Percentiles rank a stretch among this genome's conserved stretches.
These are phyloP conservation scores for Drosophila longiperda DNA, from an alignment of 2,888 invertebrate genomes.

Conservation along the genomic window DNA sequence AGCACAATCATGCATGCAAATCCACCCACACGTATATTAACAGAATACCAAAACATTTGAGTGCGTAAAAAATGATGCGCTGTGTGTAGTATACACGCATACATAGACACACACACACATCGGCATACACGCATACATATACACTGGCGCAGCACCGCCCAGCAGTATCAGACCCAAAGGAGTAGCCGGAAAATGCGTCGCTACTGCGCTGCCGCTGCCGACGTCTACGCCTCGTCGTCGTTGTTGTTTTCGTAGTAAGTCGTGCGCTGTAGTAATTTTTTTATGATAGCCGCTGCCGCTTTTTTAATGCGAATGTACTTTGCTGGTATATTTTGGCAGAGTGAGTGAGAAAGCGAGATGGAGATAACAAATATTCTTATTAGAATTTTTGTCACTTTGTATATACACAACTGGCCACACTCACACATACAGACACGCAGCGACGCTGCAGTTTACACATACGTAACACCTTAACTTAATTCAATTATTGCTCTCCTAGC, in stretches of 20 bases:
- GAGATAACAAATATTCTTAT: conserved; percentile 72
- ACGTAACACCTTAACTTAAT: conserved; percentile 75
- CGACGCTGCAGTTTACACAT: conserved; percentile 56
- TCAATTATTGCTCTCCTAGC: conserved; percentile 74
- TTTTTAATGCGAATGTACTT: conserved; percentile 42
- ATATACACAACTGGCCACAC: conserved; percentile 66
- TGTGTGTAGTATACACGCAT: conserved; percentile 55
- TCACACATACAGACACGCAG: conserved; percentile 20
- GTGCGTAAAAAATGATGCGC: conserved; percentile 70
- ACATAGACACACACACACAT: conserved; percentile 17
- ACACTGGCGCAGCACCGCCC: conserved; percentile 49
- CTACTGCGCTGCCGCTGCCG: conserved; percentile 48
- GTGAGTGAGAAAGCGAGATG: conserved; percentile 11
- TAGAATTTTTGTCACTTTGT: conserved; percentile 71
- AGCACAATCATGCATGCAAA: conserved; percentile 1
- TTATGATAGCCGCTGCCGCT: conserved; percentile 56
- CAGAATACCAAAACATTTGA: conserved; percentile 50
- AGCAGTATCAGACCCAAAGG: conserved; percentile 49
- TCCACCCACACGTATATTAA: conserved; percentile 12
- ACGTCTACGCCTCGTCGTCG: conserved; percentile 46
- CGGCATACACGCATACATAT: conserved; percentile 16
- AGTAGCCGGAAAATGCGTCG: conserved; percentile 70
- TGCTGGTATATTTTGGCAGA: conserved; percentile 5
- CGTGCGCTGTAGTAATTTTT: conserved; percentile 72
- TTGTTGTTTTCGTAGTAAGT: conserved; percentile 74